These are phyloP conservation scores for Limnephilus rhombicus DNA, from an alignment of 2,888 invertebrate species.

Conservation along the genomic window DNA sequence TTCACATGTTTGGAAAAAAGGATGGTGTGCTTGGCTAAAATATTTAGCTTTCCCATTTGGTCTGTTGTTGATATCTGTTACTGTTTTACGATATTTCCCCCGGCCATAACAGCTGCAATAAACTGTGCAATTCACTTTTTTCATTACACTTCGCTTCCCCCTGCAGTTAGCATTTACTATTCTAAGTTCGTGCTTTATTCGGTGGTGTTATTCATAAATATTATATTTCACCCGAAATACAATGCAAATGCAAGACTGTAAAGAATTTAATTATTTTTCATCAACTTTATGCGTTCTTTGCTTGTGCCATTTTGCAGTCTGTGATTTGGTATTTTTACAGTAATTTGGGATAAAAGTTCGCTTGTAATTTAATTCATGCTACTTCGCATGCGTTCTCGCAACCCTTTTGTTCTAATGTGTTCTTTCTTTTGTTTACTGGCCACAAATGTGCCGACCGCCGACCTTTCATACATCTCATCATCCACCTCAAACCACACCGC, in stretches of 20 bases:
- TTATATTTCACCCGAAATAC: background rate
- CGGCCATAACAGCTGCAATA: constrained; percentile 4
- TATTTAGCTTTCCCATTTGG: background rate
- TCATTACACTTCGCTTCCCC: constrained; percentile 20
- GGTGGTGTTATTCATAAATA: constrained; percentile 12
- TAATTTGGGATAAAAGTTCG: background rate
- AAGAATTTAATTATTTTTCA: constrained; percentile 23
- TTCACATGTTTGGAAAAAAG: too few relatives aligned
- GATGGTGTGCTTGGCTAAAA: background rate
- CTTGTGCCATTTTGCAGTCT: background rate
- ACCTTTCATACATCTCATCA: constrained; percentile 6
- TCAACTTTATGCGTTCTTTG: constrained; percentile 27
- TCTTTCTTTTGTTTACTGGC: background rate
- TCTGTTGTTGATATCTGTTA: background rate
- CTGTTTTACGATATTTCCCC: constrained; percentile 23
- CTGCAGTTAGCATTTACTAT: constrained; percentile 5
- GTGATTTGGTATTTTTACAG: background rate
- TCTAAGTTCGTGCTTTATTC: constrained; percentile 20
- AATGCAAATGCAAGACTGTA: constrained; percentile 14
- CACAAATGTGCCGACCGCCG: background rate
- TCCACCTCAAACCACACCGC: background rate
- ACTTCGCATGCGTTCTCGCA: background rate
- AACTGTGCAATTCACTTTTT: constrained; percentile 17
- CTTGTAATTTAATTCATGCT: background rate
- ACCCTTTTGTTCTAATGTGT: constrained; percentile 28